Percentiles rank a stretch among this genome's conserved stretches.
Conservation (phyloP, 2,888 invertebrate genomes). For the Drosophila nr. perissopoda region DNA sequence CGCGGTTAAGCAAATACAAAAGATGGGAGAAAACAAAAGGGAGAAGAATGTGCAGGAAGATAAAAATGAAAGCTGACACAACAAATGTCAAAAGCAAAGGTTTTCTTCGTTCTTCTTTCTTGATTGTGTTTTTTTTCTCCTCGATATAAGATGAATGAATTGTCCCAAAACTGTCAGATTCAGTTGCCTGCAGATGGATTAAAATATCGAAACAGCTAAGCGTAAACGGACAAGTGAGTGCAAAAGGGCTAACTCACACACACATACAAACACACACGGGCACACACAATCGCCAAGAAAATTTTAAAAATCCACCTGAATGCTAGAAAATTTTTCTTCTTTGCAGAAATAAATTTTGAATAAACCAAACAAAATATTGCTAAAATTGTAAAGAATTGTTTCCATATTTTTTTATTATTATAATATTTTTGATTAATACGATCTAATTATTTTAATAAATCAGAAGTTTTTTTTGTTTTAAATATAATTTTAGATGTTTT, state of each 20-base stretch:
- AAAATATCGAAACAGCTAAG: slow-evolving; percentile 61
- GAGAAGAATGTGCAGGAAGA: slow-evolving; percentile 1
- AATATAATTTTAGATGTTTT: no score
- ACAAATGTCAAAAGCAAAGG: slow-evolving; percentile 55
- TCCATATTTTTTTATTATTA: no score
- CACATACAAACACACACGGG: slow-evolving; percentile 1
- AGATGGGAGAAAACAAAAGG: slow-evolving; percentile 18
- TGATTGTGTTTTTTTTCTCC: neutral
- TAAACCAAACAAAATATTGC: neutral
- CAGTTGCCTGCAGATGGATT: slow-evolving; percentile 66
- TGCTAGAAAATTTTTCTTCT: no score
- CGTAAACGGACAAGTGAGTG: slow-evolving; percentile 29
- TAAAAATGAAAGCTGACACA: slow-evolving; percentile 45
- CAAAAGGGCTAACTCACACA: neutral
- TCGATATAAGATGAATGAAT: slow-evolving; percentile 43
- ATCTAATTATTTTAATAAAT: no score
- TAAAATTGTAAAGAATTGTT: no score
- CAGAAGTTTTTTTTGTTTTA: no score
- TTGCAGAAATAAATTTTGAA: no score
- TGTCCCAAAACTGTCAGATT: slow-evolving; percentile 59
- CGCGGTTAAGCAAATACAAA: slow-evolving; percentile 26
- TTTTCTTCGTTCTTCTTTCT: slow-evolving; percentile 1
- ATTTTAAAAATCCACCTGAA: no score
- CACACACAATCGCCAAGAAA: no score
- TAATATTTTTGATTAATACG: no score